Evolutionary conservation across 1,140 invertebrate genomes (phyloP).

Genomic region (Pogonognathellus flavescens): DNA sequence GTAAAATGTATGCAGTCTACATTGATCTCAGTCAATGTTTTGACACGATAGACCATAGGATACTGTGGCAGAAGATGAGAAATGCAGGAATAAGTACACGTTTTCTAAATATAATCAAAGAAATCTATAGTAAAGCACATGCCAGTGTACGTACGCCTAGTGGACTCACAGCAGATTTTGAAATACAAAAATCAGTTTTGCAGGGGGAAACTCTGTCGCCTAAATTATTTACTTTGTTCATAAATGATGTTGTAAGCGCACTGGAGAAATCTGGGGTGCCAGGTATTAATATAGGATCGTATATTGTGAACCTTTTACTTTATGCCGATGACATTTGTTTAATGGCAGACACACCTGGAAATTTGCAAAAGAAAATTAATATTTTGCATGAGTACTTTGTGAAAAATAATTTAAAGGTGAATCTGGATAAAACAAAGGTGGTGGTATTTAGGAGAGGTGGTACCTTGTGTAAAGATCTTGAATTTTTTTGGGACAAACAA

Average conservation of each 20-base stretch:
- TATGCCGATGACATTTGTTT: too few species aligned
- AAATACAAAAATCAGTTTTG: constrained; percentile 37
- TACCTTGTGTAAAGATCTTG: neutral
- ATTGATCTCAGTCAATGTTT: constrained; percentile 55
- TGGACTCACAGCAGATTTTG: neutral
- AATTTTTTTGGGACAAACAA: neutral
- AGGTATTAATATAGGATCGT: neutral
- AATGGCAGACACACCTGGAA: neutral
- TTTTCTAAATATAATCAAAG: constrained; percentile 39
- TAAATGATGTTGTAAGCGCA: neutral
- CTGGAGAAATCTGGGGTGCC: neutral
- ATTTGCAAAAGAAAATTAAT: constrained; percentile 56
- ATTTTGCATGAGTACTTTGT: neutral
- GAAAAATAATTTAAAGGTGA: neutral
- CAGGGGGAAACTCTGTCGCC: constrained; percentile 50
- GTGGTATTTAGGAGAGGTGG: neutral
- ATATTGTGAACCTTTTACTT: too few species aligned
- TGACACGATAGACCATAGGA: constrained; percentile 19
- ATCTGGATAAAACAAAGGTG: neutral
- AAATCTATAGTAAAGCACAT: constrained; percentile 35
- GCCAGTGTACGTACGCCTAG: neutral
- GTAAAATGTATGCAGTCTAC: constrained; percentile 55
- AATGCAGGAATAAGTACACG: constrained; percentile 32
- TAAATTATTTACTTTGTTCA: too few species aligned
- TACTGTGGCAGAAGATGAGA: constrained; percentile 46